Evolutionary conservation across 2,113 vertebrate genomes (phyloP).

Genomic region (Climacteris rufus): DNA sequence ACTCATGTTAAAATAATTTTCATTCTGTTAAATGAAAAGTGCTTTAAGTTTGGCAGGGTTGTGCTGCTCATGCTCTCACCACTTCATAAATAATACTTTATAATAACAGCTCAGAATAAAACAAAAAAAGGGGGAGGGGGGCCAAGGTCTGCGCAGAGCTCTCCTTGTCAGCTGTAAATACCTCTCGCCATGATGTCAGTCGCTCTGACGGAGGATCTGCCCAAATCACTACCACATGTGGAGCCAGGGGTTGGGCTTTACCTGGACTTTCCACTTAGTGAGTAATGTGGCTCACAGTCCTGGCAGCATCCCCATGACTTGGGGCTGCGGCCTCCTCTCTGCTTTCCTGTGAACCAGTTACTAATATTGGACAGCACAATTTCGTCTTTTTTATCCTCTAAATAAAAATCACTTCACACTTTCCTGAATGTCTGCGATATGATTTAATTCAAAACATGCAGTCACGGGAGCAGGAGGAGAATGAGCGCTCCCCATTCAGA

Average conservation of each 20-base stretch:
- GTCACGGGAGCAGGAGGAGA: not conserved
- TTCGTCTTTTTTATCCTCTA: not conserved
- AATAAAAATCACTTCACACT: slow-evolving; percentile 24
- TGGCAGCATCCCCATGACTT: not conserved
- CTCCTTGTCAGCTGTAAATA: slow-evolving; percentile 9
- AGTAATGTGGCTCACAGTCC: not conserved
- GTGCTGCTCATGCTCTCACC: slow-evolving; percentile 59
- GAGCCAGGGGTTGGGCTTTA: not conserved
- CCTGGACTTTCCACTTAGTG: slow-evolving; percentile 18
- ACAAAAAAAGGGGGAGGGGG: not conserved
- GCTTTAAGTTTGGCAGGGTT: slow-evolving; percentile 54
- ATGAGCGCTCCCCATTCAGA: not conserved
- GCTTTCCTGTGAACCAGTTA: not conserved
- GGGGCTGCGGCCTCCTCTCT: not conserved
- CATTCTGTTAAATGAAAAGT: slow-evolving; percentile 53
- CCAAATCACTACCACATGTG: slow-evolving; percentile 46
- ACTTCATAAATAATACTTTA: slow-evolving; percentile 61
- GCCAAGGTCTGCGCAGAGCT: not conserved
- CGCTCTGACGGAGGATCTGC: not conserved
- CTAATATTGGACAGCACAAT: not conserved
- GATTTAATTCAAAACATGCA: not conserved
- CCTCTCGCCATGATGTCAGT: slow-evolving; percentile 45
- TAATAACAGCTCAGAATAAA: slow-evolving; percentile 38
- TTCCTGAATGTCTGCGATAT: not conserved
- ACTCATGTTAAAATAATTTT: slow-evolving; percentile 62